These are phyloP conservation scores for Macrocentrus cingulum DNA, from an alignment of 1,140 invertebrate genomes.

Conservation along the genomic window DNA sequence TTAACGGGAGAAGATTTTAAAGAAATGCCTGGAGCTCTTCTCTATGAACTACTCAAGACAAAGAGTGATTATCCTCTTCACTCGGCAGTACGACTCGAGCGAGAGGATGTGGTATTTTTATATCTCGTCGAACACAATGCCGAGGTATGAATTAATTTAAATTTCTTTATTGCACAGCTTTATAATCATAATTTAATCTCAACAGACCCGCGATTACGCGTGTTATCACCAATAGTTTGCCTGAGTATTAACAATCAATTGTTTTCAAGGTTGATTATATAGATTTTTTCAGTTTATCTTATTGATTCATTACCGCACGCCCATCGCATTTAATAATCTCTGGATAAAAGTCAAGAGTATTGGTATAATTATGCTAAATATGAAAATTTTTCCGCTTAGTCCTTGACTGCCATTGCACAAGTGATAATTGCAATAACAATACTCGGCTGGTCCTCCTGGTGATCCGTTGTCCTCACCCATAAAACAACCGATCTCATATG, in stretches of 20 bases:
- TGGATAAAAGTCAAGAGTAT: not conserved
- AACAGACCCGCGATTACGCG: not conserved
- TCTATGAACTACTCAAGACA: slow-evolving; percentile 88
- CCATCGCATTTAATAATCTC: too few species aligned
- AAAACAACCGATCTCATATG: slow-evolving; percentile 69
- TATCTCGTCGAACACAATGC: slow-evolving; percentile 88
- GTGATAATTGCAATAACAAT: slow-evolving; percentile 69
- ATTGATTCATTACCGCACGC: too few species aligned
- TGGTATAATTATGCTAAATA: not conserved
- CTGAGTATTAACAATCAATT: too few species aligned
- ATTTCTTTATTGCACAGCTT: slow-evolving; percentile 10
- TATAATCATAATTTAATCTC: not conserved
- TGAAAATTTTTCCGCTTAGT: not conserved
- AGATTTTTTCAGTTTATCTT: too few species aligned
- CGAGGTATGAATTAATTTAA: slow-evolving; percentile 67
- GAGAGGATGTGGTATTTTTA: slow-evolving; percentile 94
- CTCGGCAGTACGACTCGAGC: slow-evolving; percentile 79
- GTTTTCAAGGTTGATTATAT: too few species aligned
- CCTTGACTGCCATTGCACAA: slow-evolving; percentile 62
- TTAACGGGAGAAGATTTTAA: slow-evolving; percentile 89
- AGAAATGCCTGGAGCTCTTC: slow-evolving; percentile 84
- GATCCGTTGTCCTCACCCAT: slow-evolving; percentile 63
- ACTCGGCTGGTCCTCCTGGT: slow-evolving; percentile 58
- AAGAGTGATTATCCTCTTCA: slow-evolving; percentile 89
- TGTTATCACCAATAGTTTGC: not conserved